These are phyloP conservation scores for Anastrepha obliqua DNA, from an alignment of 1,140 invertebrate species.

Conservation along the genomic window DNA sequence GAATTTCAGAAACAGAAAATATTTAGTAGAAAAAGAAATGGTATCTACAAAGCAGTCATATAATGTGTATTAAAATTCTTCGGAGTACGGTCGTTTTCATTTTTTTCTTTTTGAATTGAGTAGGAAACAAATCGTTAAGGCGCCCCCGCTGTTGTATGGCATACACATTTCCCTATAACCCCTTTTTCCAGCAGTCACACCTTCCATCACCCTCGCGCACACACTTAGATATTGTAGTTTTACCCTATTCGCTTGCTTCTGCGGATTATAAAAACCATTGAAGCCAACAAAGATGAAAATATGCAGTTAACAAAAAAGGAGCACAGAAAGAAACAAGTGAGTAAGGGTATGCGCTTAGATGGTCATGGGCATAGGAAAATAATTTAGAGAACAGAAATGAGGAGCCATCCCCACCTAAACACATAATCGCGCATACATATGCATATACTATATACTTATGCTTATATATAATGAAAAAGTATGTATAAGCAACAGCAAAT, in stretches of 20 bases:
- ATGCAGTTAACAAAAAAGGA: constrained; percentile 9
- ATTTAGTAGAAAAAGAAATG: no score
- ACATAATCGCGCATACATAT: background rate
- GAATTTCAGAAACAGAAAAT: no score
- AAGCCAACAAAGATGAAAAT: constrained; percentile 13
- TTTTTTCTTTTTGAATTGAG: background rate
- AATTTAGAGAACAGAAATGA: background rate
- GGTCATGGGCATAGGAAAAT: constrained; percentile 15
- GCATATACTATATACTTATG: background rate
- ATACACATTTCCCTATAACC: background rate
- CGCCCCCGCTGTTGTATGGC: background rate
- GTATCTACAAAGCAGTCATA: no score
- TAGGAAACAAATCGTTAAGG: background rate
- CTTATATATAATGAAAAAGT: no score
- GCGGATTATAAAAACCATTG: background rate
- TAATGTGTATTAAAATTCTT: no score
- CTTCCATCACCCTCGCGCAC: background rate
- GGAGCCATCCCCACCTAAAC: background rate
- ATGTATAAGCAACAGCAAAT: background rate
- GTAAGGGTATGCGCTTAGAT: no score
- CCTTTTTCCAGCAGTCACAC: background rate
- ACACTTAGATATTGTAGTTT: background rate
- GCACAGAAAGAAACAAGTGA: background rate
- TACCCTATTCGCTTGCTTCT: background rate
- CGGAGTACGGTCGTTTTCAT: no score